A percentile compares a stretch with the other conserved stretches of the same genome.
Conservation (phyloP, 2,888 invertebrate genomes). For the Rhagonycha fulva region DNA sequence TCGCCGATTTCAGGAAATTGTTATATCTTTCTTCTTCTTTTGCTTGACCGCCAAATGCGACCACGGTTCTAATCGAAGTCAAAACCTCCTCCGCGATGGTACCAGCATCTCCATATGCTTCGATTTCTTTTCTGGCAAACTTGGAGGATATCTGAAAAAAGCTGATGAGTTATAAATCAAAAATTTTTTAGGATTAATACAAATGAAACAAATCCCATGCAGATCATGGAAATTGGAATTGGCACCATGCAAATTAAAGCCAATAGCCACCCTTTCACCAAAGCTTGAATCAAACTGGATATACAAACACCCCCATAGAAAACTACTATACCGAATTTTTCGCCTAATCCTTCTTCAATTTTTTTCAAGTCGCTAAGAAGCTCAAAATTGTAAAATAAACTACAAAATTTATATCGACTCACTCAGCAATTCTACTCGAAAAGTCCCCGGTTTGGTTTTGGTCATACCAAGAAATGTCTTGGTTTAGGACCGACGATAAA, state of each 20-base stretch:
- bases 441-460: slow-evolving; percentile 73
- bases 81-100: slow-evolving; percentile 44
- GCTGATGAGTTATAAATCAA: no score
- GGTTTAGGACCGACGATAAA: slow-evolving; percentile 70
- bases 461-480: slow-evolving; percentile 78
- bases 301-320: not conserved
- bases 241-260: not conserved
- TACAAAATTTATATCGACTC: no score
- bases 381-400: no score
- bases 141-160: not conserved
- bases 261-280: not conserved
- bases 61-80: slow-evolving; percentile 73
- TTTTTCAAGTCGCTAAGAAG: slow-evolving; percentile 3
- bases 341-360: not conserved
- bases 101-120: not conserved
- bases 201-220: slow-evolving; percentile 59
- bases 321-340: not conserved
- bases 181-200: slow-evolving; percentile 50
- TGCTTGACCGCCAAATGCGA: slow-evolving; percentile 77
- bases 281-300: not conserved
- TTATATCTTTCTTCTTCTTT: slow-evolving; percentile 70
- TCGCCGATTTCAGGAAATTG: slow-evolving; percentile 63
- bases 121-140: not conserved
- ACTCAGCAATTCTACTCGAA: slow-evolving; percentile 77
- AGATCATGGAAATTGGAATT: not conserved